Base-by-base conservation (phyloP, 1,140 invertebrate species). In the Mycetomoellerius zeteki region DNA sequence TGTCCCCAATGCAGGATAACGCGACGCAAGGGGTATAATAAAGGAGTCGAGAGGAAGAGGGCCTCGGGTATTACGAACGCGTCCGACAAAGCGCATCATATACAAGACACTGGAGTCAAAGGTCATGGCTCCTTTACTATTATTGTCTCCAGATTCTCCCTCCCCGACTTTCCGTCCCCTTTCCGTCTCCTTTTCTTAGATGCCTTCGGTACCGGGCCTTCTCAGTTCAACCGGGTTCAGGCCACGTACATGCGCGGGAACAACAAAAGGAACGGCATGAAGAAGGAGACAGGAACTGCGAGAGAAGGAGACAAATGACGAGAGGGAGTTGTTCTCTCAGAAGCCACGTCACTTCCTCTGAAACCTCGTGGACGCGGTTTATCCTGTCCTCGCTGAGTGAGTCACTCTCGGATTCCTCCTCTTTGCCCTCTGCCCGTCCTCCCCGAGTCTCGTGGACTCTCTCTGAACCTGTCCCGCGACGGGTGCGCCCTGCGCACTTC, bases 261-360 rank as follows among this genome's bases (percentile, higher is more conserved):
- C 27, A 24, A 84, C 80, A 84, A 73, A 84, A 84, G 69, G 56
- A 75, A 50, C 64, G 54, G 62, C 69, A 58, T 21, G 52, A 24
- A 60, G 71, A n/a, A n/a, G n/a, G n/a, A n/a, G n/a, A n/a, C n/a
- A n/a, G n/a, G n/a, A n/a, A 24, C 50, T 8, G 24, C 30, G 75
- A 77, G 67, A 43, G 52, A 75, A 4, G 73, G 37, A 58, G 80
- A 88, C 87, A 80, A 58, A 82, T 24, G 78, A 89, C 69, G 50
- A 86, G 82, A 81, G 78, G 86, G 75, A 64, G 88, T 89, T 89
- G 54, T 86, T 86, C 62, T 80, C 76, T 80, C 76, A 89, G 75
- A 86, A 89, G 88, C 88, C 88, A 90, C 88, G 88, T 90, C 88
- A 90, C 72, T 90, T 90, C 88, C 88, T 76, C 85, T 77, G 88